Percentiles rank a stretch among this genome's conserved stretches.
phyloP scores from a whole-genome alignment of 2,797 vertebrate species.

The Acanthornis magna region DNA sequence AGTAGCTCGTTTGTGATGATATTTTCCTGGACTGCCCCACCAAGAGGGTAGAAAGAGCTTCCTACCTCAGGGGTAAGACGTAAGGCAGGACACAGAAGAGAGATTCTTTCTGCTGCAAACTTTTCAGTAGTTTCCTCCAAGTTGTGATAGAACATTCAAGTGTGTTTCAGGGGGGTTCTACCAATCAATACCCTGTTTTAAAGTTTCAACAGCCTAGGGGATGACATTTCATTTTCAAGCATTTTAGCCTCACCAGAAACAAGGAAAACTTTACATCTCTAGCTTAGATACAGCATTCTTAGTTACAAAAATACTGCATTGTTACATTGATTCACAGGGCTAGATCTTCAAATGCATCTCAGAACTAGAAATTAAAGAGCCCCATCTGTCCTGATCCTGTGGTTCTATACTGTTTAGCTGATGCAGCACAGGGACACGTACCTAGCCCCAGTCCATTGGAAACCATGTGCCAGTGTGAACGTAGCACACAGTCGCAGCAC shows the following conservation, averaged over 20 bases:
- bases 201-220: background rate
- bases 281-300: background rate
- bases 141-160: background rate
- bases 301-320: background rate
- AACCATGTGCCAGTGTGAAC: fast-evolving
- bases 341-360: background rate
- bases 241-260: background rate
- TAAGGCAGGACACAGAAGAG: too few species aligned
- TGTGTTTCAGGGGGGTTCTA: background rate
- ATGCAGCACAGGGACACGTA: too few species aligned
- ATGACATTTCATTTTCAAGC: background rate
- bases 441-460: background rate
- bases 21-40: background rate
- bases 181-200: background rate
- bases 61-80: fast-evolving
- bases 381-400: background rate
- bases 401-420: background rate
- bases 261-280: background rate
- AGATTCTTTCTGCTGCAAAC: background rate
- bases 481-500: fast-evolving
- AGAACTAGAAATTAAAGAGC: background rate
- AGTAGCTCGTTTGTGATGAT: background rate
- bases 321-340: background rate
- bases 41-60: background rate
- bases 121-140: background rate